Evolutionary conservation across 2,888 invertebrate genomes (phyloP), one percentile per base, ranked within the genome.

Genomic region (Heliconius aoede): DNA sequence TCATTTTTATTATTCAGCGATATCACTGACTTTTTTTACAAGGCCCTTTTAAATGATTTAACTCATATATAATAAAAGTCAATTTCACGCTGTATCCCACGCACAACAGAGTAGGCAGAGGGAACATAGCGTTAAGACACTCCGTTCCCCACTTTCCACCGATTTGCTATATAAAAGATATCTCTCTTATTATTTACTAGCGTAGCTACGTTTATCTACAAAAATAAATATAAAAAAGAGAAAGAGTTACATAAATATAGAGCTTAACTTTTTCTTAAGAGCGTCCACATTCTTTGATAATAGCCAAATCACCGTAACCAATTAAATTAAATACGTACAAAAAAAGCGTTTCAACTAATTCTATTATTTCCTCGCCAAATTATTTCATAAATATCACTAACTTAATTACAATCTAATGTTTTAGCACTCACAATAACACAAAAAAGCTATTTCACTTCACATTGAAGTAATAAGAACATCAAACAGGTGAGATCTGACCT

Each of bases 401-500:
- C 24, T 51, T 2, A 51, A 30, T 9, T 26, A 40, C 7, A 3
- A 46, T 26, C 1, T 46, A 46, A 28, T 4, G 18, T 67, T 46
- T 46, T 46, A 21, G 1, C 13, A 32, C n/a, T 69, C 26, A 26
- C 9, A 1, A 1, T 30, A 61, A 28, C 18, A 13, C 51, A 76
- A 68, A 67, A 68, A 61, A 30, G n/a, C 26, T 32, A 61, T 72
- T 55, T 72, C 58, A 51, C 60, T 71, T 60, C 74, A 40, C 64
- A 65, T 76, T 65, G 65, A 24, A 72, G 60, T 71, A 71, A 74
- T 74, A 77, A 77, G 73, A 77, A 74, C 69, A 77, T 77, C 74
- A 74, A 64, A 77, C 74, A 74, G 65, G 65, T 73, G 72, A 76
- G 77, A 30, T 58, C 79, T 82, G 84, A 83, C 85, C 85, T 81